These are phyloP conservation scores for Brachypodius melanocephalos DNA, from an alignment of 2,113 vertebrate genomes.

Conservation along the genomic window DNA sequence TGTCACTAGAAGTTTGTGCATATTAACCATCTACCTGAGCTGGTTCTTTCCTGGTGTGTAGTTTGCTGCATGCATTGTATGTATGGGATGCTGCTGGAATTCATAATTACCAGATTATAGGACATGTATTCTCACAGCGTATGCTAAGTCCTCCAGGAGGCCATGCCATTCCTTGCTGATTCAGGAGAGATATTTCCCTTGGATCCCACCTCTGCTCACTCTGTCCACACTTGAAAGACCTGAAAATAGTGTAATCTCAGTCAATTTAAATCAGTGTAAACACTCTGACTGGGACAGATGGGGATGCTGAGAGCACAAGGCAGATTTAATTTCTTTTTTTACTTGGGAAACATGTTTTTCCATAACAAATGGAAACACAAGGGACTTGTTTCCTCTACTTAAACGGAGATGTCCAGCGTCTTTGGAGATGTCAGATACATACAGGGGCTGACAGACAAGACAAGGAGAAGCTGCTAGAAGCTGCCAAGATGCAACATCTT, in stretches of 20 bases:
- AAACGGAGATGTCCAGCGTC: background rate
- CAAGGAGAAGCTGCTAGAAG: background rate
- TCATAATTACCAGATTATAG: background rate
- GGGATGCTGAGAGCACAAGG: background rate
- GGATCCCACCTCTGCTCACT: background rate
- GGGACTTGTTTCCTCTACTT: background rate
- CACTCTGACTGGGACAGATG: background rate
- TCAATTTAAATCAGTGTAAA: background rate
- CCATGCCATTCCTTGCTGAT: background rate
- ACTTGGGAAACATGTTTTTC: accelerated
- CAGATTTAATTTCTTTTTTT: background rate
- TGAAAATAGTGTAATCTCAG: background rate
- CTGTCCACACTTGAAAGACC: background rate
- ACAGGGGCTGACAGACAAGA: background rate
- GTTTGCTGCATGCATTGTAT: background rate
- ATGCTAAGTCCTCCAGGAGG: background rate
- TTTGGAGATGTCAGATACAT: background rate
- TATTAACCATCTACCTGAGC: background rate
- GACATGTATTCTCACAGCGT: background rate
- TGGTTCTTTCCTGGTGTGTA: background rate
- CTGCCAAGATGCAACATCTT: background rate
- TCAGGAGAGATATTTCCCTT: background rate
- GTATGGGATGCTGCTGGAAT: background rate
- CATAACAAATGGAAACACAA: background rate
- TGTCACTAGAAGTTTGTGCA: background rate